phyloP scores from a whole-genome alignment of 2,797 vertebrate genomes.

The Pyrocephalus nanus region DNA sequence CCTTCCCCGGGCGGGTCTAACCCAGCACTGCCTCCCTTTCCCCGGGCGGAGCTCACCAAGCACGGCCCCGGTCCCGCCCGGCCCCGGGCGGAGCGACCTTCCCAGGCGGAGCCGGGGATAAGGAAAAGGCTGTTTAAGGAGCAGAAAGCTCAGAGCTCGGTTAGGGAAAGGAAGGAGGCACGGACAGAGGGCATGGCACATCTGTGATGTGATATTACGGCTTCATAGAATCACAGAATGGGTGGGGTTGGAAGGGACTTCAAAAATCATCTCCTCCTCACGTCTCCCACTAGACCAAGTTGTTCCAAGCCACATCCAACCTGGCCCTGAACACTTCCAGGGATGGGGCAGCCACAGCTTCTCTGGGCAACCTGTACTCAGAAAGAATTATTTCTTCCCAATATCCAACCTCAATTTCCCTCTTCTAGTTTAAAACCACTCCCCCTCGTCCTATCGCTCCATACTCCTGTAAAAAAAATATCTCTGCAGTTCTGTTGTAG shows the following conservation, averaged over 20 bases:
- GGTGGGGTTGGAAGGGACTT: not conserved
- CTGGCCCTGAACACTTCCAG: not conserved
- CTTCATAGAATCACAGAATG: not conserved
- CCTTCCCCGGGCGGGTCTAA: too few species aligned
- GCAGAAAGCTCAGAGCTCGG: not conserved
- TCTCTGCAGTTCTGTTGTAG: not conserved
- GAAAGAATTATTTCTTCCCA: not conserved
- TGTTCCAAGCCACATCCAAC: not conserved
- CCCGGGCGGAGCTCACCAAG: too few species aligned
- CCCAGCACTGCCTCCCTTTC: not conserved
- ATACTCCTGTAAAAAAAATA: not conserved
- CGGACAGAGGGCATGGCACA: not conserved
- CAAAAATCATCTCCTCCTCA: not conserved
- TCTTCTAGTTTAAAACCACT: not conserved
- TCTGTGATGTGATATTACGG: not conserved
- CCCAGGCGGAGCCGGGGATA: not conserved
- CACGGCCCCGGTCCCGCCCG: not conserved
- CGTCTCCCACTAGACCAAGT: not conserved
- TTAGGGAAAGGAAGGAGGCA: not conserved
- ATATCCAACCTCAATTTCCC: not conserved
- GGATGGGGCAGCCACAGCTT: not conserved
- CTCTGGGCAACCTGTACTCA: not conserved
- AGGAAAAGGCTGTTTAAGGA: not conserved
- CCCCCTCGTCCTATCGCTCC: not conserved
- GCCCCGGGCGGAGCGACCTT: not conserved